These are phyloP conservation scores for Drosophila lacertosa DNA, from an alignment of 1,140 invertebrate genomes.

Conservation along the genomic window DNA sequence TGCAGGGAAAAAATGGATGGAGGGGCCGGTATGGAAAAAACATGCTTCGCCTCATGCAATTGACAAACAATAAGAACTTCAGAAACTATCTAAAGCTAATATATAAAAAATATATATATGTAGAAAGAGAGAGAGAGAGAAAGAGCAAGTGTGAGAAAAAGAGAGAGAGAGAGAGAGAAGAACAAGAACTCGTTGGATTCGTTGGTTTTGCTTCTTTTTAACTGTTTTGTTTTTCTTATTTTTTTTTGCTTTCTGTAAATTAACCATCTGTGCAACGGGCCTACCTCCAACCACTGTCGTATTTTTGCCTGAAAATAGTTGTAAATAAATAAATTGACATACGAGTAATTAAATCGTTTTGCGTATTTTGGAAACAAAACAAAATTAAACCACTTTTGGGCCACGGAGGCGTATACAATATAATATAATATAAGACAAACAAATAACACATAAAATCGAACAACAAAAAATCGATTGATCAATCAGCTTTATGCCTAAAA, in stretches of 20 bases:
- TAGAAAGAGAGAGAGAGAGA: constrained; percentile 5
- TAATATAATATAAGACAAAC: constrained; percentile 10
- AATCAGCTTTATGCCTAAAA: not conserved
- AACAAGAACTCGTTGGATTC: constrained; percentile 29
- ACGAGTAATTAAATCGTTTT: not conserved
- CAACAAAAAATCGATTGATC: constrained; percentile 13
- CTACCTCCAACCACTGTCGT: constrained; percentile 90
- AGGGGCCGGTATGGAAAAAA: constrained; percentile 9
- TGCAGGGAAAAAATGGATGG: not conserved
- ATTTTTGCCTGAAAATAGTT: constrained; percentile 87
- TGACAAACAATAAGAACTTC: constrained; percentile 32
- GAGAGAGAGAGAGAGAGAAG: constrained; percentile 29
- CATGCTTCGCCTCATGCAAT: constrained; percentile 45
- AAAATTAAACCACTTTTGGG: no score
- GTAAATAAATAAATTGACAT: constrained; percentile 79
- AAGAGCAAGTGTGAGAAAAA: constrained; percentile 16
- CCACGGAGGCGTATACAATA: no score
- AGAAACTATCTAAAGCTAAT: constrained; percentile 33
- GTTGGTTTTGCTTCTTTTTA: not conserved
- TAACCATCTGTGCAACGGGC: constrained; percentile 56
- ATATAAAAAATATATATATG: constrained; percentile 11
- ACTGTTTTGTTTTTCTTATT: constrained; percentile 8
- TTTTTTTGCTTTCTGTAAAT: constrained; percentile 6
- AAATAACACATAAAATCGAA: constrained; percentile 19
- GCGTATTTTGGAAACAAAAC: constrained; percentile 15